A percentile compares a stretch with the other conserved stretches of the same genome.
Evolutionary conservation across 2,888 invertebrate genomes (phyloP).

Genomic region (Nudaria mundana): DNA sequence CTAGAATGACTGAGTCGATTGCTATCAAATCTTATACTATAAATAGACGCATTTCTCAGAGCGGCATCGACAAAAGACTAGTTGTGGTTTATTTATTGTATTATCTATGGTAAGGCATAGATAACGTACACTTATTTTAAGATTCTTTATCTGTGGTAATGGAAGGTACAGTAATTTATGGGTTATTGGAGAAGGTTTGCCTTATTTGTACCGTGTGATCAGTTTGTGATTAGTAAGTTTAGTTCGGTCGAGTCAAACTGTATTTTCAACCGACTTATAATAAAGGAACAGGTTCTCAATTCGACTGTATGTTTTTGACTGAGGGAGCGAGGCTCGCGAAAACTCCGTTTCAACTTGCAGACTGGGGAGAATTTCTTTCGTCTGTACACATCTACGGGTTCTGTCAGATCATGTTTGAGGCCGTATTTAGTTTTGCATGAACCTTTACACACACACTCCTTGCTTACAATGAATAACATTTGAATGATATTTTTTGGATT

Average conservation of each 20-base stretch:
- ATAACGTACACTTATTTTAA: slow-evolving; percentile 24
- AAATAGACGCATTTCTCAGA: slow-evolving; percentile 27
- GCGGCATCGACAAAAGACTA: slow-evolving; percentile 27
- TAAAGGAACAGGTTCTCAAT: too few relatives aligned
- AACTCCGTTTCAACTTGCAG: too few relatives aligned
- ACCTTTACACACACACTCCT: too few relatives aligned
- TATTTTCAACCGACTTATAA: too few relatives aligned
- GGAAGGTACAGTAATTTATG: slow-evolving; percentile 6
- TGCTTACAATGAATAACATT: too few relatives aligned
- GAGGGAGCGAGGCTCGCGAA: too few relatives aligned
- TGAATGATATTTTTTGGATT: too few relatives aligned
- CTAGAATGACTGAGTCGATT: slow-evolving; percentile 30
- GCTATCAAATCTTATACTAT: slow-evolving; percentile 32
- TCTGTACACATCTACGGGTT: too few relatives aligned
- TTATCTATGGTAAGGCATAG: slow-evolving; percentile 32
- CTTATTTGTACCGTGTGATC: not conserved
- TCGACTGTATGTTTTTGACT: too few relatives aligned
- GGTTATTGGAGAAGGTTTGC: not conserved
- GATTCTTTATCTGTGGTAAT: slow-evolving; percentile 13
- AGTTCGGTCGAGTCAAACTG: not conserved
- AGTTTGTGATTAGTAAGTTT: not conserved
- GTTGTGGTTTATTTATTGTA: slow-evolving; percentile 20
- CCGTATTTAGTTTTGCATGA: too few relatives aligned
- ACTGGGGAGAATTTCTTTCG: too few relatives aligned
- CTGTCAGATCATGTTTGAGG: too few relatives aligned